These are phyloP conservation scores for Hemicrepidius hirtus DNA, from an alignment of 2,888 invertebrate genomes.

Conservation along the genomic window DNA sequence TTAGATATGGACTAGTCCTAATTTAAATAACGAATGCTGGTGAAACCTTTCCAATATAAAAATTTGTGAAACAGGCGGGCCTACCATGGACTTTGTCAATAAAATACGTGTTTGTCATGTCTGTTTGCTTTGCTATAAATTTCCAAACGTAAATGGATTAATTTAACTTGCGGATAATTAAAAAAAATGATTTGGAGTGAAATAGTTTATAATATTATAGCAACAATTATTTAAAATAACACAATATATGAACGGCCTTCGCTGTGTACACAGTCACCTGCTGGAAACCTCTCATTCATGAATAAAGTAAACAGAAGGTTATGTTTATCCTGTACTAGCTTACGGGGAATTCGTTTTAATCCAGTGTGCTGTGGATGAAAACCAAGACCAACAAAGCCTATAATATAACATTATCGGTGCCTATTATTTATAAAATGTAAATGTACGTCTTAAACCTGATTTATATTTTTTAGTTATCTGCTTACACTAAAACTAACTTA, in stretches of 20 bases:
- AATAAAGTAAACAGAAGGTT: constrained; percentile 8
- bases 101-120: not conserved
- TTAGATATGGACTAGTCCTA: not conserved
- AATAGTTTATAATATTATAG: not conserved
- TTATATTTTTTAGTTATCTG: constrained; percentile 5
- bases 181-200: not conserved
- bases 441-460: constrained; percentile 3
- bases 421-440: constrained; percentile 21
- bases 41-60: constrained; percentile 1
- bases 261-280: constrained; percentile 19
- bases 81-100: constrained; percentile 4
- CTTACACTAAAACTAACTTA: constrained; percentile 6
- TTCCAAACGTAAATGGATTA: not conserved
- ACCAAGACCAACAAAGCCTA: not conserved
- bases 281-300: constrained; percentile 15
- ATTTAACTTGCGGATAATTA: not conserved
- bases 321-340: constrained; percentile 16
- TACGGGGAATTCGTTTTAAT: constrained; percentile 7
- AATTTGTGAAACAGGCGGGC: not conserved
- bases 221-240: constrained; percentile 23
- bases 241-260: constrained; percentile 24
- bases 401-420: not conserved
- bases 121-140: not conserved
- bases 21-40: not conserved
- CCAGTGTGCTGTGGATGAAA: not conserved